Conservation (phyloP, 2,113 vertebrate genomes). For the Erythrolamprus reginae region DNA sequence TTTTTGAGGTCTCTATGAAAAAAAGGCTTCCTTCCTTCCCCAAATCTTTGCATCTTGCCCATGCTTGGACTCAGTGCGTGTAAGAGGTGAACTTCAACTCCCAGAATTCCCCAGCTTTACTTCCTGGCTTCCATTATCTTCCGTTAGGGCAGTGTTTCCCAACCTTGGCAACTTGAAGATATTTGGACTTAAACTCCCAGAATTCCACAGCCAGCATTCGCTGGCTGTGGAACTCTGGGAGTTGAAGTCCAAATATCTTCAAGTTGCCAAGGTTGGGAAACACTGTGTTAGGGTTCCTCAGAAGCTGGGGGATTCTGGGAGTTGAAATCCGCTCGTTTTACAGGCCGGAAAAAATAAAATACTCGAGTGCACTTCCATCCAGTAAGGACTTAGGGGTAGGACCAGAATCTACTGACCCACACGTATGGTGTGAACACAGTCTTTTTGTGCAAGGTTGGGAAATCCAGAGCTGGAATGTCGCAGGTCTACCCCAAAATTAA, state of each 20-base stretch:
- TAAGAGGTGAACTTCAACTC: not conserved
- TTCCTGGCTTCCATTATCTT: not conserved
- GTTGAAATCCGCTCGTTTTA: not conserved
- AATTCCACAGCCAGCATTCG: too few relatives aligned
- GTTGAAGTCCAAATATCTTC: too few relatives aligned
- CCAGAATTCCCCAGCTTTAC: not conserved
- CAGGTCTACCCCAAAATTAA: not conserved
- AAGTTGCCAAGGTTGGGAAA: too few relatives aligned
- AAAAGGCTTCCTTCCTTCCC: not conserved
- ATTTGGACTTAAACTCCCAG: too few relatives aligned
- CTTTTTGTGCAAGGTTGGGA: not conserved
- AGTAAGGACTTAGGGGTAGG: not conserved
- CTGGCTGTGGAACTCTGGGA: too few relatives aligned
- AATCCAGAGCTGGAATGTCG: not conserved
- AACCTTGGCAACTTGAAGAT: too few relatives aligned
- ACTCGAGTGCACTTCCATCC: not conserved
- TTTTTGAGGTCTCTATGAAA: not conserved
- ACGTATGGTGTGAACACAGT: not conserved
- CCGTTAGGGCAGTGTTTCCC: too few relatives aligned
- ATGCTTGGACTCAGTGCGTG: not conserved
- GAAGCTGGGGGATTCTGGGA: not conserved
- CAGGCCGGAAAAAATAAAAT: not conserved
- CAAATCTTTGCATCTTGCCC: not conserved
- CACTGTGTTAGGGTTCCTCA: too few relatives aligned
- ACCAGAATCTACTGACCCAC: not conserved